These are phyloP conservation scores for Acanthisitta chloris DNA, from an alignment of 2,113 vertebrate species.

Conservation along the genomic window DNA sequence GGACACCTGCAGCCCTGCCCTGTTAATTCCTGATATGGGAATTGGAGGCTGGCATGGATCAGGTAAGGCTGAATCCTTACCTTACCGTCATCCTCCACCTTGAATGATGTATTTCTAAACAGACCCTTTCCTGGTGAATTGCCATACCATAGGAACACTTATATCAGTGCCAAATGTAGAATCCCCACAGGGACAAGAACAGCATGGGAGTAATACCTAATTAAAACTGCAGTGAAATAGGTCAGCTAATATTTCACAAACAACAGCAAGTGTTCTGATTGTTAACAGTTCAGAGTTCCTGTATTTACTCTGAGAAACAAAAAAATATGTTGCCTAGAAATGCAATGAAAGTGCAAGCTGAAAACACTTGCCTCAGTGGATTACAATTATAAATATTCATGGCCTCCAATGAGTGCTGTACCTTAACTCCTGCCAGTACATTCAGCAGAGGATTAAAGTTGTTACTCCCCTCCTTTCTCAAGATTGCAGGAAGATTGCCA, in stretches of 20 bases:
- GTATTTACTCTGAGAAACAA: slow-evolving; percentile 25
- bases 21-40: neutral
- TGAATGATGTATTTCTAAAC: neutral
- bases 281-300: slow-evolving; percentile 40
- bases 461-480: neutral
- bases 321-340: neutral
- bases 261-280: slow-evolving; percentile 36
- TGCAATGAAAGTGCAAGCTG: neutral
- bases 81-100: neutral
- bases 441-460: neutral
- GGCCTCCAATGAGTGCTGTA: neutral
- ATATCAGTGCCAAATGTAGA: slow-evolving; percentile 21
- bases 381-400: slow-evolving; percentile 11
- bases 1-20: neutral
- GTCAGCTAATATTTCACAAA: slow-evolving; percentile 63
- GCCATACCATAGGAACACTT: neutral
- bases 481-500: neutral
- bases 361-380: neutral
- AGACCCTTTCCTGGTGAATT: neutral
- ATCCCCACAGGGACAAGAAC: slow-evolving; percentile 17
- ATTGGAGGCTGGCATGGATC: neutral
- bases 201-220: slow-evolving; percentile 64
- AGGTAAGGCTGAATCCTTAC: neutral
- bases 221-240: slow-evolving; percentile 64
- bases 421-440: neutral